Evolutionary conservation across 2,113 vertebrate species (phyloP).

Genomic region (Heterochromis multidens): DNA sequence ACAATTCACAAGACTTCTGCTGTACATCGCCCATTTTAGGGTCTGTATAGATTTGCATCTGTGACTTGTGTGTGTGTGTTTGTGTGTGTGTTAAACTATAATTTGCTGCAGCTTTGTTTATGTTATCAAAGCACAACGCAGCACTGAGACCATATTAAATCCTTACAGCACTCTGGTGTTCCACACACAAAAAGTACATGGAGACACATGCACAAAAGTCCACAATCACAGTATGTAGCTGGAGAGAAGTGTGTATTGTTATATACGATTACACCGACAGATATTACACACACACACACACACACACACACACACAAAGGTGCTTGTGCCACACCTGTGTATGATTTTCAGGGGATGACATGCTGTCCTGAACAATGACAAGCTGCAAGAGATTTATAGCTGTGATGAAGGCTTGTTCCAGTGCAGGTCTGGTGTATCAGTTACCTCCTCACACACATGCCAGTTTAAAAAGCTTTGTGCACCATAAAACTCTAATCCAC

Average conservation of each 20-base stretch:
- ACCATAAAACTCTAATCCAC: conserved; percentile 66
- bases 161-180: conserved; percentile 14
- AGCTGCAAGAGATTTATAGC: conserved; percentile 72
- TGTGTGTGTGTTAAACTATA: conserved; percentile 26
- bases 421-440: conserved; percentile 62
- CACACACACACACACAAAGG: neutral
- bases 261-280: no score
- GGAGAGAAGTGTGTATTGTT: neutral
- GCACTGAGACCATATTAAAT: conserved; percentile 56
- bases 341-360: conserved; percentile 68
- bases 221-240: conserved; percentile 18
- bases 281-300: neutral
- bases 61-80: neutral
- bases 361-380: conserved; percentile 66
- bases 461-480: conserved; percentile 54
- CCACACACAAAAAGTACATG: neutral
- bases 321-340: conserved; percentile 64
- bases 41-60: neutral
- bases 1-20: conserved; percentile 60
- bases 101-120: conserved; percentile 73
- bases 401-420: conserved; percentile 55
- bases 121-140: conserved; percentile 62
- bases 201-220: neutral
- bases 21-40: conserved; percentile 32
- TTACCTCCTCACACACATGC: conserved; percentile 60